Evolutionary conservation across 92 coral and sea anemone genomes (phyloP).

Genomic region (Zoanthus solanderi): DNA sequence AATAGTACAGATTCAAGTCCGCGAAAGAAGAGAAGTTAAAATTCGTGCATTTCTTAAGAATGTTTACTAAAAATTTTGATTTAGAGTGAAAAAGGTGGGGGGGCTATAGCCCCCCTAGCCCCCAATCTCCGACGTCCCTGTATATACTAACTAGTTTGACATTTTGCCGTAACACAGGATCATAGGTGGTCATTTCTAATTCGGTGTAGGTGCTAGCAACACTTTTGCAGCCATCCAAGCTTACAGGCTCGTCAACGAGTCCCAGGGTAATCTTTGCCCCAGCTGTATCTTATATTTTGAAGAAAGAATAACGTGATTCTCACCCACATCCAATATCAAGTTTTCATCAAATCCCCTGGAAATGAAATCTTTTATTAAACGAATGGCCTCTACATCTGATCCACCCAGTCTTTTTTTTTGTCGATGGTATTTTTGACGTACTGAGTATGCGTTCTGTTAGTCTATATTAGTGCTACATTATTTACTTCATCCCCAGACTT

Average conservation of each 20-base stretch:
- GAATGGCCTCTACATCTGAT: slow-evolving; percentile 18
- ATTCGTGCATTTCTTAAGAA: too few relatives aligned
- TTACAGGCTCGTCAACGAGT: slow-evolving; percentile 4
- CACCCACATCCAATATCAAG: slow-evolving; percentile 26
- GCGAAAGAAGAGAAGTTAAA: too few relatives aligned
- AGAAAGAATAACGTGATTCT: slow-evolving; percentile 6
- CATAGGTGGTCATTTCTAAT: too few relatives aligned
- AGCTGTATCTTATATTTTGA: neutral
- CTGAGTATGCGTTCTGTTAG: slow-evolving; percentile 37
- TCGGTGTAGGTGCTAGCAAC: too few relatives aligned
- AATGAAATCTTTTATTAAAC: neutral
- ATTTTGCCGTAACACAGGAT: slow-evolving; percentile 4
- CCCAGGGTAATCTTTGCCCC: too few relatives aligned
- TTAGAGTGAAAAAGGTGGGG: too few relatives aligned
- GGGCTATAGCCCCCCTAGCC: too few relatives aligned
- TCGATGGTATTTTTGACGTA: slow-evolving; percentile 17
- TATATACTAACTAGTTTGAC: slow-evolving; percentile 14
- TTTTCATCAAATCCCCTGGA: neutral
- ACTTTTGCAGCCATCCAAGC: neutral
- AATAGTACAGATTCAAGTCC: too few relatives aligned
- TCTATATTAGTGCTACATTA: slow-evolving; percentile 46
- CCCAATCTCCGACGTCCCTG: too few relatives aligned
- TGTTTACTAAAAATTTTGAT: too few relatives aligned
- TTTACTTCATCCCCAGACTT: slow-evolving; percentile 10
- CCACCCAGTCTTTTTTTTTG: slow-evolving; percentile 37